Evolutionary conservation across 2,888 invertebrate species (phyloP).

Genomic region (Onthophagus sagittarius): DNA sequence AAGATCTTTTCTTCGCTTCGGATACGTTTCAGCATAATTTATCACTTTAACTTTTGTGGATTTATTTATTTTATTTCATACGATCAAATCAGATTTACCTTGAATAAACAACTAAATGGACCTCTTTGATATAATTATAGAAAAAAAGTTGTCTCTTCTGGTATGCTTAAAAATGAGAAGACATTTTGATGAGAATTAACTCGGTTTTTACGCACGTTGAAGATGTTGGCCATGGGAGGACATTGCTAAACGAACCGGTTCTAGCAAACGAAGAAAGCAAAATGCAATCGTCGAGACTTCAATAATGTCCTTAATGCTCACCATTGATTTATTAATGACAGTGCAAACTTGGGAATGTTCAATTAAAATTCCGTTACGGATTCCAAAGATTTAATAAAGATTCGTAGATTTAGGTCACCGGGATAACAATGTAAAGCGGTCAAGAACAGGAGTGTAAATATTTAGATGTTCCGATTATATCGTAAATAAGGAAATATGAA

Average conservation of each 20-base stretch:
- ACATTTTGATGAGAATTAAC: not conserved
- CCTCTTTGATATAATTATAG: too few species aligned
- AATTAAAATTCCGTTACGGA: not conserved
- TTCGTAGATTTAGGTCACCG: not conserved
- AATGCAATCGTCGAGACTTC: not conserved
- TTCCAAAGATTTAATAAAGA: not conserved
- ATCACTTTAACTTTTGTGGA: not conserved
- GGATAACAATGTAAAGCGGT: not conserved
- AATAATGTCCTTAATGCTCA: not conserved
- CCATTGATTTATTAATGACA: not conserved
- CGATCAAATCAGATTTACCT: not conserved
- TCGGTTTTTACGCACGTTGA: not conserved
- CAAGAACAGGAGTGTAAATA: not conserved
- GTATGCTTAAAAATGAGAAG: not conserved
- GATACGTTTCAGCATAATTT: not conserved
- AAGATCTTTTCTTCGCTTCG: not conserved
- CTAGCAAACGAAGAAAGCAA: not conserved
- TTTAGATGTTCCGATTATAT: not conserved
- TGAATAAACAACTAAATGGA: too few species aligned
- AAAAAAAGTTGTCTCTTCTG: not conserved
- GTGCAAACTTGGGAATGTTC: not conserved
- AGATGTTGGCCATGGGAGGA: not conserved
- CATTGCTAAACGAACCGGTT: not conserved
- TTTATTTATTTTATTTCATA: not conserved
- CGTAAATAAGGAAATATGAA: not conserved